Conservation (phyloP, 2,888 invertebrate genomes). For the Andricus quercusramuli region DNA sequence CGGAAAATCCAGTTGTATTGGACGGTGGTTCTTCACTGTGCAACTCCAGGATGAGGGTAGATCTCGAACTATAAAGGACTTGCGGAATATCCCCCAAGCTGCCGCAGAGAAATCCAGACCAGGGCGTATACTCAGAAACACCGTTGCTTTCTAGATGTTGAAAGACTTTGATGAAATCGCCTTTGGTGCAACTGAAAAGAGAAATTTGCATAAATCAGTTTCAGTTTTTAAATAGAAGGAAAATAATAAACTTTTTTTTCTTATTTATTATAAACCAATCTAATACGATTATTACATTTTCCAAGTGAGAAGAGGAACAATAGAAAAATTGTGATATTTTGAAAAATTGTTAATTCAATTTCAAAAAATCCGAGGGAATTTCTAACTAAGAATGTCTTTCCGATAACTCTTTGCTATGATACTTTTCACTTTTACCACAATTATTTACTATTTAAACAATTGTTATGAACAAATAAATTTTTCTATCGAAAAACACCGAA, state of each 20-base stretch:
- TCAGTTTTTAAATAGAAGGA: background rate
- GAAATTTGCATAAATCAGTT: conserved; percentile 45
- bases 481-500: too few relatives aligned
- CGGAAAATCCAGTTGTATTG: conserved; percentile 86
- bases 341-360: too few relatives aligned
- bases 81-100: conserved; percentile 84
- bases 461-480: too few relatives aligned
- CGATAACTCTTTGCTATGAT: too few relatives aligned
- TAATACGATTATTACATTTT: too few relatives aligned
- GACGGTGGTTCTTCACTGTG: conserved; percentile 81
- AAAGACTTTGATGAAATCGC: conserved; percentile 89
- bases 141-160: conserved; percentile 86
- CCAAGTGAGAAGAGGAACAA: too few relatives aligned
- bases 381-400: too few relatives aligned
- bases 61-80: conserved; percentile 87
- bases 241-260: background rate
- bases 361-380: accelerated
- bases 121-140: conserved; percentile 88
- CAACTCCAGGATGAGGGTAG: conserved; percentile 87
- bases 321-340: too few relatives aligned
- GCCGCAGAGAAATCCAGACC: conserved; percentile 88
- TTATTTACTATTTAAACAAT: too few relatives aligned
- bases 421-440: too few relatives aligned
- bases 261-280: too few relatives aligned
- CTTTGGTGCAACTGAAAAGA: conserved; percentile 86